Evolutionary conservation across 2,888 invertebrate species (phyloP).

Genomic region (Drosophila anceps): DNA sequence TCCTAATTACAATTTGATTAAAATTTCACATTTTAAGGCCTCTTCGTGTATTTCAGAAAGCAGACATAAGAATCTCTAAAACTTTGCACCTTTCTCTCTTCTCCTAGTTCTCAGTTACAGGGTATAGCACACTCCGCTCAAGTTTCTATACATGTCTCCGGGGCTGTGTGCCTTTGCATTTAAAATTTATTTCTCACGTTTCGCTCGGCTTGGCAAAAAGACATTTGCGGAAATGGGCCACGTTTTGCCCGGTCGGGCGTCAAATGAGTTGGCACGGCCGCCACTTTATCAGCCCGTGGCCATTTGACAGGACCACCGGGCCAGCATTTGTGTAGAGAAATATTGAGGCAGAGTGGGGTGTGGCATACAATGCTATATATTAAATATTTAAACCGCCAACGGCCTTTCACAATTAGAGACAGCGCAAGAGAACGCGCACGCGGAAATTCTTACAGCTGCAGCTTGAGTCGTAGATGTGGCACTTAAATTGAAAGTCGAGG

Average conservation of each 20-base stretch:
- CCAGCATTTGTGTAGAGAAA: neutral
- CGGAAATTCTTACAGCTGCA: constrained; percentile 31
- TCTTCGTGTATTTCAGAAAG: neutral
- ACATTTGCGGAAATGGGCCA: constrained; percentile 63
- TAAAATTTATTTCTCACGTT: constrained; percentile 67
- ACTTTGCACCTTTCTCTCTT: neutral
- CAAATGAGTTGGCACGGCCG: constrained; percentile 66
- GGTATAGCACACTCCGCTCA: constrained; percentile 23
- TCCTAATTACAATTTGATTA: neutral
- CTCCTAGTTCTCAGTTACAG: neutral
- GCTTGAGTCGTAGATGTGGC: constrained; percentile 21
- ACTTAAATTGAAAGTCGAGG: constrained; percentile 31
- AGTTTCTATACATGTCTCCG: constrained; percentile 10
- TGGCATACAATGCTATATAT: constrained; percentile 24
- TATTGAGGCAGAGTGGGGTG: neutral
- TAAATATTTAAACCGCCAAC: constrained; percentile 54
- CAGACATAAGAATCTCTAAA: neutral
- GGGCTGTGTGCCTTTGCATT: constrained; percentile 41
- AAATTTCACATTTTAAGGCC: neutral
- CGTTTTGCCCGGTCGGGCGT: constrained; percentile 60
- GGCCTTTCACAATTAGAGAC: constrained; percentile 50
- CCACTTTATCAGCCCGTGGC: constrained; percentile 52
- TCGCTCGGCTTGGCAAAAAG: constrained; percentile 52
- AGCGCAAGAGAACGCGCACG: constrained; percentile 8
- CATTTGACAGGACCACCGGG: constrained; percentile 19